These are phyloP conservation scores for Morone saxatilis DNA, from an alignment of 2,113 vertebrate species.

Conservation along the genomic window DNA sequence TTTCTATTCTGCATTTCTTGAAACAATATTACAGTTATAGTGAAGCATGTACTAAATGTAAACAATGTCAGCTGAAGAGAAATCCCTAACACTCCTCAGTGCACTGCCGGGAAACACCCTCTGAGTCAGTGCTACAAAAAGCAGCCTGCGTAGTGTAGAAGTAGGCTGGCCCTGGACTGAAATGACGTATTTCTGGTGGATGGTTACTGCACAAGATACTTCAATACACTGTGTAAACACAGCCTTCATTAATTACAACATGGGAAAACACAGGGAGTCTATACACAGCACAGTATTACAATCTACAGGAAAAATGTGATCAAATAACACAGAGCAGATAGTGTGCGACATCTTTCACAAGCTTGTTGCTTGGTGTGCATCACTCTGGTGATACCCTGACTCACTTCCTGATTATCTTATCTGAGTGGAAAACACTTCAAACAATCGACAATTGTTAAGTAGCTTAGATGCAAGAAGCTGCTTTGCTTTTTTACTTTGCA, in stretches of 20 bases:
- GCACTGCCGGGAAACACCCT: slow-evolving; percentile 70
- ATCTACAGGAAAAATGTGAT: not conserved
- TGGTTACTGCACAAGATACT: slow-evolving; percentile 1
- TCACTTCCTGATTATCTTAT: slow-evolving; percentile 43
- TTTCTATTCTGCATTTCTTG: slow-evolving; percentile 41
- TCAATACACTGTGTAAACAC: slow-evolving; percentile 20
- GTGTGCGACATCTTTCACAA: not conserved
- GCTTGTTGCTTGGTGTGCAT: slow-evolving; percentile 5
- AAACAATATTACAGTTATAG: slow-evolving; percentile 21
- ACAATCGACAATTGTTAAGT: not conserved
- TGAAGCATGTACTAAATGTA: slow-evolving; percentile 18
- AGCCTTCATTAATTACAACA: slow-evolving; percentile 1
- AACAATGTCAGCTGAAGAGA: slow-evolving; percentile 68
- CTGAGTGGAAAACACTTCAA: slow-evolving; percentile 22
- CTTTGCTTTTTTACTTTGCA: not conserved
- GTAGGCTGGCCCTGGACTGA: slow-evolving; percentile 1
- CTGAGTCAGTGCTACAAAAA: slow-evolving; percentile 61
- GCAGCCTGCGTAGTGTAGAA: not conserved
- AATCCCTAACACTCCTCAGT: slow-evolving; percentile 50
- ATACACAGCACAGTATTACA: not conserved
- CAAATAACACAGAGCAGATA: slow-evolving; percentile 11
- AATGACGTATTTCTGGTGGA: slow-evolving; percentile 40
- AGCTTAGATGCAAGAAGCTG: not conserved
- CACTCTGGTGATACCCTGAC: slow-evolving; percentile 19
- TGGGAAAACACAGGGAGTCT: not conserved